Evolutionary conservation across 2,888 invertebrate species (phyloP).

Genomic region (Melolontha melolontha): DNA sequence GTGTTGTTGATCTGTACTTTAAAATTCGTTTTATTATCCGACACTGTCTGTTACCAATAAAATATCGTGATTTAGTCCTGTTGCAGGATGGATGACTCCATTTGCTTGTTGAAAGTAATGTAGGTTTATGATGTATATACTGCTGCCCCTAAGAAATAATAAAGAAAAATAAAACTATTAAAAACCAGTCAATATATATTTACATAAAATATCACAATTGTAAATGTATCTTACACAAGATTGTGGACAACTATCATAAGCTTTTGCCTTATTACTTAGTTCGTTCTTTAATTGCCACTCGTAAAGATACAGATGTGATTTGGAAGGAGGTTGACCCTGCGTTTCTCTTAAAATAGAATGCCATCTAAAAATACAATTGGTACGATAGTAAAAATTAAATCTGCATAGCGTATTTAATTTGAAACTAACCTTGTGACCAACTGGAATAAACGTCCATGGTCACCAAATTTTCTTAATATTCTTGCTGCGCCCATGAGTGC

Average conservation of each 20-base stretch:
- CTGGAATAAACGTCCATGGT: conserved; percentile 75
- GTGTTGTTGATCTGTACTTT: conserved; percentile 51
- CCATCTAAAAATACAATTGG: conserved; percentile 63
- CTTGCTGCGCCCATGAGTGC: conserved; percentile 73
- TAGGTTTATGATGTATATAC: conserved; percentile 43
- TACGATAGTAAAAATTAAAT: neutral
- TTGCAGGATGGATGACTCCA: conserved; percentile 50
- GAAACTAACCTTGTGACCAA: conserved; percentile 71
- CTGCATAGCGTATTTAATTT: conserved; percentile 1
- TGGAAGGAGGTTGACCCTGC: conserved; percentile 63
- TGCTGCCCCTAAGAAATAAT: conserved; percentile 48
- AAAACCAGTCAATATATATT: neutral
- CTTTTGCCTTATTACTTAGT: conserved; percentile 61
- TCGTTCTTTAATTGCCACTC: conserved; percentile 70
- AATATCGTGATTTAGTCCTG: conserved; percentile 46
- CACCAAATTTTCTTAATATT: conserved; percentile 73
- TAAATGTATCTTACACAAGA: conserved; percentile 50
- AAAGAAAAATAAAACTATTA: neutral
- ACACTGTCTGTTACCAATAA: conserved; percentile 45
- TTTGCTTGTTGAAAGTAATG: conserved; percentile 44
- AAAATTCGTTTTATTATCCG: conserved; percentile 50
- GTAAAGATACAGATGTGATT: conserved; percentile 68
- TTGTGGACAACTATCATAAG: conserved; percentile 58
- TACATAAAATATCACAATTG: neutral
- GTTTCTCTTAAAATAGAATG: conserved; percentile 67